phyloP scores from a whole-genome alignment of 2,888 invertebrate genomes.

The Ptychoptera contaminata region DNA sequence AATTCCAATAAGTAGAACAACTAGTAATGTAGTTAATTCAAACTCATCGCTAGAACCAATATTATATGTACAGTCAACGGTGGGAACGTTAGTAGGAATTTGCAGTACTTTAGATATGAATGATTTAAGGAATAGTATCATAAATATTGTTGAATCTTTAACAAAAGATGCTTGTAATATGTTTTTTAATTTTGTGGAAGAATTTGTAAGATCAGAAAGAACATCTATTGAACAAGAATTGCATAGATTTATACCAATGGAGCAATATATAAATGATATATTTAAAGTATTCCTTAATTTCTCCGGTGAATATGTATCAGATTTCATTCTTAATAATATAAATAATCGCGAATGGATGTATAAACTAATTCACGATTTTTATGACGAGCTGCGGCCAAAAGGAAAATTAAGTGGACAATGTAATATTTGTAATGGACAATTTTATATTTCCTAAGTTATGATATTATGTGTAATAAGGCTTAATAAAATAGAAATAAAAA shows the following conservation, averaged over 20 bases:
- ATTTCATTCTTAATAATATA: not conserved
- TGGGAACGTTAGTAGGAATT: not conserved
- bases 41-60: not conserved
- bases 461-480: no score
- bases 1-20: not conserved
- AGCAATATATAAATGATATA: not conserved
- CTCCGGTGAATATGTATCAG: not conserved
- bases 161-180: not conserved
- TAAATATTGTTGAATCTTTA: constrained; percentile 1
- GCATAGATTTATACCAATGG: not conserved
- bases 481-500: no score
- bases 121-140: not conserved
- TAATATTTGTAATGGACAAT: not conserved
- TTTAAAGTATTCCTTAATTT: not conserved
- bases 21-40: not conserved
- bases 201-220: not conserved
- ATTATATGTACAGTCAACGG: not conserved
- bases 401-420: not conserved
- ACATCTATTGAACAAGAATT: not conserved
- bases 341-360: not conserved
- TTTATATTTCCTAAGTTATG: not conserved
- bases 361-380: not conserved
- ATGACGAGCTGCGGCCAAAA: not conserved
- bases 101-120: not conserved
- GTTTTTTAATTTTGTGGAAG: constrained; percentile 2